These are phyloP conservation scores for Chiloscyllium plagiosum DNA, from an alignment of 2,113 vertebrate genomes.

Conservation along the genomic window DNA sequence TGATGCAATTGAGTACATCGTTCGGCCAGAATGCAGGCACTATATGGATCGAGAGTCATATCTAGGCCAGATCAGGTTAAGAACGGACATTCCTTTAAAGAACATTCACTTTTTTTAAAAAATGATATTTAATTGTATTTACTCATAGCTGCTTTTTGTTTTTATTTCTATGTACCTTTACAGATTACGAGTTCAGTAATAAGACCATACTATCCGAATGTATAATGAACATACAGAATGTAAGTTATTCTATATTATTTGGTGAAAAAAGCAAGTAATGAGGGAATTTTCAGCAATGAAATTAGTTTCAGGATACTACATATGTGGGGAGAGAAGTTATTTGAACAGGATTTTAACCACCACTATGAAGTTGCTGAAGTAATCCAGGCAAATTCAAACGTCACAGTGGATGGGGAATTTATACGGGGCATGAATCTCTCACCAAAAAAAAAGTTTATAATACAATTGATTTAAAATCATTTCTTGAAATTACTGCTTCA, in stretches of 20 bases:
- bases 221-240: not conserved
- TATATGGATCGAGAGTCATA: not conserved
- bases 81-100: not conserved
- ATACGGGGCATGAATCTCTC: not conserved
- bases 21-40: not conserved
- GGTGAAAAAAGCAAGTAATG: not conserved
- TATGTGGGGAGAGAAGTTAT: not conserved
- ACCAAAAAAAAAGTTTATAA: not conserved
- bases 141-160: not conserved
- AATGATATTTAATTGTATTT: not conserved
- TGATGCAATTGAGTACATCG: not conserved
- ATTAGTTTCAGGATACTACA: not conserved
- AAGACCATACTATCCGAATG: not conserved
- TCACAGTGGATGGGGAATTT: not conserved
- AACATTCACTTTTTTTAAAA: not conserved
- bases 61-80: not conserved
- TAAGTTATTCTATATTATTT: not conserved
- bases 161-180: not conserved
- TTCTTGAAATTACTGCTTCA: not conserved
- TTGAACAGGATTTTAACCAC: not conserved
- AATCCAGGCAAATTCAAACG: not conserved
- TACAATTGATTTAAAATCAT: not conserved
- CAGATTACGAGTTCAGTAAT: not conserved
- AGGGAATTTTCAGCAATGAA: not conserved
- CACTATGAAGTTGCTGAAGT: not conserved